Base-by-base conservation (phyloP, 1,140 invertebrate genomes). In the Pseudoatta argentina region DNA sequence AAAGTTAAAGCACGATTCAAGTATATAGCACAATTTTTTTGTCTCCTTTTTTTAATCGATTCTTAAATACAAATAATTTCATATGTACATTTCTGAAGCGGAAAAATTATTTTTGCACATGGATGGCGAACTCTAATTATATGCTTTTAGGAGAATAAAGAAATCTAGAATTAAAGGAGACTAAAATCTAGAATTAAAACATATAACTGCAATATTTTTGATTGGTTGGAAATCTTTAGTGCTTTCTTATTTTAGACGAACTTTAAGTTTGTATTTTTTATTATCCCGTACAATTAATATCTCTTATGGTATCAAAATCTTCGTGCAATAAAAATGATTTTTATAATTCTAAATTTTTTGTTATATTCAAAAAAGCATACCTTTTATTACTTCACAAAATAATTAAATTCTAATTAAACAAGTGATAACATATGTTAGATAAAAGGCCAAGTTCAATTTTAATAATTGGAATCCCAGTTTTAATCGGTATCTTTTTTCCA, bases 401-500 rank as follows among this genome's bases (percentile, higher is more conserved):
- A 24, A 51, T 48, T 55, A 67, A 55, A 30, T 30, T 30, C 30
- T 30, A 30, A 30, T 30, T 5, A 30, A 30, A 30, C 30, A 30
- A 30, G 0, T 30, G 30, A 30, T 55, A 55, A 79, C 12, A 12
- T 12, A 14, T 30, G 30, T 55, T 39, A 81, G 30, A 81, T 81
- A 39, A 71, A 55, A 79, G 16, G 27, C 21, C 48, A 34, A 53
- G 27, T 67, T 30, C 6, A 67, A 3, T 67, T 67, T 81, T 81
- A 81, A 81, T 71, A 30, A 30, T 3, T 81, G 21, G 57, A 61
- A 61, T 16, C 10, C 2, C 59, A 30, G 18, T 64, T 64, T 77
- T 77, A 77, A 77, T 77, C 51, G 27, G 63, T 53, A 34, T 12
- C 39, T n/a, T 71, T 24, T 81, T 81, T 55, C 63, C 77, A 79